Evolutionary conservation across 1,140 invertebrate genomes (phyloP).

Genomic region (Lethrus apterus): DNA sequence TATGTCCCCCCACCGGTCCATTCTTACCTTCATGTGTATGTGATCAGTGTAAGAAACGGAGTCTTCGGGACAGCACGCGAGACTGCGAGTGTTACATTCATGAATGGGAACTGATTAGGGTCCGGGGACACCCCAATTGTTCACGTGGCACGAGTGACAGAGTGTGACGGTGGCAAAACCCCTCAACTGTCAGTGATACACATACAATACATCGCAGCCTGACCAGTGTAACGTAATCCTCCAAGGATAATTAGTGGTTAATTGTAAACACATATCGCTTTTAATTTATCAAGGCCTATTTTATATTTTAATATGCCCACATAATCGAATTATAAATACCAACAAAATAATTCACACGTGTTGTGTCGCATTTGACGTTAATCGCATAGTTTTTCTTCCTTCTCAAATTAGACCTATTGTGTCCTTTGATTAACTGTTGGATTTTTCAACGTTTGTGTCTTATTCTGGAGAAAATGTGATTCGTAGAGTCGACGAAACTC

Average conservation of each 20-base stretch:
- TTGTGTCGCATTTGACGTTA: not conserved
- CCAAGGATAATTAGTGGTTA: conserved; percentile 20
- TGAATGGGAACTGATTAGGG: conserved; percentile 26
- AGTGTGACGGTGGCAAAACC: conserved; percentile 11
- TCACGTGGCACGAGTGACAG: conserved; percentile 12
- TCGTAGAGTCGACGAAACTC: conserved; percentile 5
- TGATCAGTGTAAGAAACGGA: conserved; percentile 42
- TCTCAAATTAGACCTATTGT: conserved; percentile 9
- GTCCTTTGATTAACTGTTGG: not conserved
- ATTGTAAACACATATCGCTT: conserved; percentile 12
- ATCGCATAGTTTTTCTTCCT: conserved; percentile 1
- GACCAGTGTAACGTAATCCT: conserved; percentile 17
- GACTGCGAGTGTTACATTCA: conserved; percentile 18
- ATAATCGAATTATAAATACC: conserved; percentile 6
- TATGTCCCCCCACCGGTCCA: conserved; percentile 37
- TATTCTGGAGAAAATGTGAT: conserved; percentile 1
- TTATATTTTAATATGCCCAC: not conserved
- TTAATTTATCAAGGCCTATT: conserved; percentile 13
- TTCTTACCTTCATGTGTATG: conserved; percentile 41
- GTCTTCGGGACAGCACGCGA: conserved; percentile 33
- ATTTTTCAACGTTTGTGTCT: not conserved
- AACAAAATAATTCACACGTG: not conserved
- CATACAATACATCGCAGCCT: conserved; percentile 19
- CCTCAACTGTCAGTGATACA: conserved; percentile 14
- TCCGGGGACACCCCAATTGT: not conserved